Evolutionary conservation across 2,888 invertebrate species (phyloP).

Genomic region (Oscheius myriophilus): DNA sequence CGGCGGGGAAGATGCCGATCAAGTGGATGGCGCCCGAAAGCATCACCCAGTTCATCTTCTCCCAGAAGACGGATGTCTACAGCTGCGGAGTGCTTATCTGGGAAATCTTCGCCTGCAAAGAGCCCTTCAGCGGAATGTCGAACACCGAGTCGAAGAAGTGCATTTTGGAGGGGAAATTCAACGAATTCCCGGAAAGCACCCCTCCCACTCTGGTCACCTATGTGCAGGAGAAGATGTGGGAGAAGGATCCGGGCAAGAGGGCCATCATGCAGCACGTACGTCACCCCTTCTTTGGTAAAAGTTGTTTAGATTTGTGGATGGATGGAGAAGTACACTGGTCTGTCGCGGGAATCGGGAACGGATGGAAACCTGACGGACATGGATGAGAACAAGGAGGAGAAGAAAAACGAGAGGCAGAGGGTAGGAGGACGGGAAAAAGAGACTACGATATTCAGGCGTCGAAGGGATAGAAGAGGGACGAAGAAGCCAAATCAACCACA

Average conservation of each 20-base stretch:
- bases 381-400: too few relatives aligned
- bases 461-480: too few relatives aligned
- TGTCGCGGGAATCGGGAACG: neutral
- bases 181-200: slow-evolving; percentile 19
- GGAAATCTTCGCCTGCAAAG: slow-evolving; percentile 21
- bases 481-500: too few relatives aligned
- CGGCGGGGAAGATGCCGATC: slow-evolving; percentile 14
- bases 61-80: slow-evolving; percentile 38
- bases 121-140: slow-evolving; percentile 15
- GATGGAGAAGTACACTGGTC: slow-evolving; percentile 21
- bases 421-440: too few relatives aligned
- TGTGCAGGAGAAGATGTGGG: slow-evolving; percentile 23
- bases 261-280: slow-evolving; percentile 16
- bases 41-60: slow-evolving; percentile 24
- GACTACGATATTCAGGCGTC: too few relatives aligned
- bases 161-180: neutral
- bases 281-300: neutral
- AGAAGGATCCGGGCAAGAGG: slow-evolving; percentile 5
- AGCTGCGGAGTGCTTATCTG: slow-evolving; percentile 25
- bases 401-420: too few relatives aligned
- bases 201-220: slow-evolving; percentile 1
- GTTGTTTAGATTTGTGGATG: neutral
- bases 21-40: slow-evolving; percentile 40
- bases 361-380: too few relatives aligned
- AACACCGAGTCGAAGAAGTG: slow-evolving; percentile 1